phyloP scores from a whole-genome alignment of 2,113 vertebrate genomes.

The Ammodytes dubius region DNA sequence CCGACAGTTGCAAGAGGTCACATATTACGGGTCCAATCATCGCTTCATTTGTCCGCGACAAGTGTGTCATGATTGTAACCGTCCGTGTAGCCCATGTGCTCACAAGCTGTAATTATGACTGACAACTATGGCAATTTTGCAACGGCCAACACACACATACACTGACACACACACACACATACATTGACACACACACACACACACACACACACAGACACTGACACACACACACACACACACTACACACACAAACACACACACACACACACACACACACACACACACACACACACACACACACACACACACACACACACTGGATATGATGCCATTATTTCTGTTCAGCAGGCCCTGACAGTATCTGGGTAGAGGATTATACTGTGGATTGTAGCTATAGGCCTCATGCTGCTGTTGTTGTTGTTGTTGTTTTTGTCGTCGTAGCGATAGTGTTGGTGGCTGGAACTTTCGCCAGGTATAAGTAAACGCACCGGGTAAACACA shows the following conservation, averaged over 20 bases:
- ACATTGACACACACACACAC: no score
- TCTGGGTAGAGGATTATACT: conserved; percentile 58
- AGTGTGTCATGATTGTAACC: conserved; percentile 56
- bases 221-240: no score
- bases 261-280: no score
- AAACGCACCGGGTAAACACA: conserved; percentile 68
- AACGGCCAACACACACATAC: background rate
- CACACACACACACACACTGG: background rate
- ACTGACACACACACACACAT: no score
- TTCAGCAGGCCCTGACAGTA: conserved; percentile 50
- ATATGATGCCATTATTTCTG: conserved; percentile 63
- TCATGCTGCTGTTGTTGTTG: conserved; percentile 44
- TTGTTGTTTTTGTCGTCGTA: conserved; percentile 5
- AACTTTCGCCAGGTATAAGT: conserved; percentile 24
- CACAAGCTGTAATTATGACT: conserved; percentile 44
- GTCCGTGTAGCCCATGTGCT: conserved; percentile 1
- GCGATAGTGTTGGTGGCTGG: conserved; percentile 23
- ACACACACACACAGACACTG: no score
- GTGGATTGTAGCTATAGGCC: conserved; percentile 37
- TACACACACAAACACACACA: no score
- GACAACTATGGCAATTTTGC: conserved; percentile 42
- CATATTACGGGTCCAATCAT: conserved; percentile 51
- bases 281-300: no score
- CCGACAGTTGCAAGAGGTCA: conserved; percentile 46
- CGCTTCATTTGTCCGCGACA: conserved; percentile 67